Conservation (phyloP, 1,140 invertebrate genomes). For the Mamestra configurata region DNA sequence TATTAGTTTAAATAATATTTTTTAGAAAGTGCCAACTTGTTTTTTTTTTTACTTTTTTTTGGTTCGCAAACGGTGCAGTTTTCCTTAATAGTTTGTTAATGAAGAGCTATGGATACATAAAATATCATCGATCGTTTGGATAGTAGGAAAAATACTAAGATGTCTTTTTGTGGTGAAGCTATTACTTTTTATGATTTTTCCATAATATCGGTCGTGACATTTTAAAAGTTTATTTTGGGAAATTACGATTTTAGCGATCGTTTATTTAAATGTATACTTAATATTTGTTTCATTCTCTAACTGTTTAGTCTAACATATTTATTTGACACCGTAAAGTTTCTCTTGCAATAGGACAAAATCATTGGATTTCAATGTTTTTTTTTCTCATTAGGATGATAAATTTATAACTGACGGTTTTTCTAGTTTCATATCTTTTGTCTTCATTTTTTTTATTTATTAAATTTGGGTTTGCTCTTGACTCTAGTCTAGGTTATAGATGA, state of each 20-base stretch:
- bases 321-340: too few species aligned
- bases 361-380: too few species aligned
- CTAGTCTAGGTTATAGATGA: too few species aligned
- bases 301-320: too few species aligned
- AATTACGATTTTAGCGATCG: background rate
- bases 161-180: background rate
- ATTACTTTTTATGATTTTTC: slow-evolving; percentile 13
- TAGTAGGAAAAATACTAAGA: background rate
- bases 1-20: slow-evolving; percentile 18
- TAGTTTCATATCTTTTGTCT: too few species aligned
- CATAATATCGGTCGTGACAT: slow-evolving; percentile 4
- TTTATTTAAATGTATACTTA: background rate
- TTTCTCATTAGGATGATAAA: too few species aligned
- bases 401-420: too few species aligned
- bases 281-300: background rate
- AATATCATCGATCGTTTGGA: background rate
- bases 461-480: too few species aligned
- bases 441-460: too few species aligned
- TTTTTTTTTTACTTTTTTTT: slow-evolving; percentile 2
- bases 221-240: background rate
- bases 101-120: background rate
- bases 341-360: too few species aligned
- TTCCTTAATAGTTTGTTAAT: background rate
- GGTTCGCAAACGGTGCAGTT: background rate
- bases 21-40: slow-evolving; percentile 50